Percentiles rank a stretch among this genome's conserved stretches.
Evolutionary conservation across 2,797 vertebrate genomes (phyloP).

Genomic region (Choloepus didactylus): DNA sequence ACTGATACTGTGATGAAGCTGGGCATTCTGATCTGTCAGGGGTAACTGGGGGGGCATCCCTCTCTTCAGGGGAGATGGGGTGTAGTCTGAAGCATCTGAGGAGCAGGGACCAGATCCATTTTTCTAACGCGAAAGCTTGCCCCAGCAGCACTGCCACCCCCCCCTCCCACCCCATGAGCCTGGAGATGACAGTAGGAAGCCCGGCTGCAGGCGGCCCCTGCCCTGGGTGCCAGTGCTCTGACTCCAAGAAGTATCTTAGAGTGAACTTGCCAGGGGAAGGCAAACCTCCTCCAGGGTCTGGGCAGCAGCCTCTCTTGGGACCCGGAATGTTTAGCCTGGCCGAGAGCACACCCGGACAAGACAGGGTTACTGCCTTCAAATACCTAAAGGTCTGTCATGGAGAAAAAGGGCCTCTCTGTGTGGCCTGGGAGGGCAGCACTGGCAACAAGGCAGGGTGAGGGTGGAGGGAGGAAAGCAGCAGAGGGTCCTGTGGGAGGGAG

Average conservation of each 20-base stretch:
- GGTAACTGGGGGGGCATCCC: background rate
- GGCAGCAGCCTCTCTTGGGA: conserved; percentile 41
- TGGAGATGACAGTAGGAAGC: background rate
- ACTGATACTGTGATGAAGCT: conserved; percentile 61
- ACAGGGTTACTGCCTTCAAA: conserved; percentile 69
- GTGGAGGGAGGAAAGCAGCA: background rate
- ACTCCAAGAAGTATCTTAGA: background rate
- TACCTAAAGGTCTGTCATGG: conserved; percentile 71
- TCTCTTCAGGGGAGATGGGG: background rate
- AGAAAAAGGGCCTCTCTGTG: conserved; percentile 13
- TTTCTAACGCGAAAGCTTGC: background rate
- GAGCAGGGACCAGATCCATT: background rate
- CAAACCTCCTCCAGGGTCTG: background rate
- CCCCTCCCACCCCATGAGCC: background rate
- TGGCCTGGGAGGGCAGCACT: background rate
- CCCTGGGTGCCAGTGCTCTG: background rate
- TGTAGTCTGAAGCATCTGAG: background rate
- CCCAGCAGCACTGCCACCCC: background rate
- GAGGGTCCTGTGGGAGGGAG: accelerated
- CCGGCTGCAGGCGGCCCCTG: background rate
- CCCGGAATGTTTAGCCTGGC: conserved; percentile 68
- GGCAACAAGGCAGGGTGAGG: background rate
- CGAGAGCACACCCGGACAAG: background rate
- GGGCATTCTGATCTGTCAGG: conserved; percentile 51
- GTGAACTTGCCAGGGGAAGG: conserved; percentile 3